Evolutionary conservation across 2,113 vertebrate genomes (phyloP).

Genomic region (Pygathrix nemaeus): DNA sequence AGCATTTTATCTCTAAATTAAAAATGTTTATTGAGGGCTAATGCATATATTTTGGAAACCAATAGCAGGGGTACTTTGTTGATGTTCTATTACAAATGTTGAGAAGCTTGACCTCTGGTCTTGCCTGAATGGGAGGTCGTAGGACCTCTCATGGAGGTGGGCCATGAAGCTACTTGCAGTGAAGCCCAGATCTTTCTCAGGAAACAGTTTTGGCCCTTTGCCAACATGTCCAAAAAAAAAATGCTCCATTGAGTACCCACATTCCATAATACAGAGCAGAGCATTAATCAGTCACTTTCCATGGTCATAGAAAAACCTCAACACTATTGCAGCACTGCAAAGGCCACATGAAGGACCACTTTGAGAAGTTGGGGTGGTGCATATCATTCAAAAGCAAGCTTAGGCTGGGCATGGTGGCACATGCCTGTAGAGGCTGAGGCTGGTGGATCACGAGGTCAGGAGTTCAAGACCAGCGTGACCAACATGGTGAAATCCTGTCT

Average conservation of each 20-base stretch:
- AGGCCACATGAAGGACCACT: neutral
- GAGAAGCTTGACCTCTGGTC: neutral
- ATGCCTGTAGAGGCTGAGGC: no score
- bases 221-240: neutral
- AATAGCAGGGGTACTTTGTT: neutral
- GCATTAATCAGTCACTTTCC: neutral
- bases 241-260: neutral
- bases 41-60: conserved; percentile 26
- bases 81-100: neutral
- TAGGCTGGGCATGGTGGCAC: neutral
- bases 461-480: no score
- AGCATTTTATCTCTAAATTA: neutral
- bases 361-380: neutral
- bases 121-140: neutral
- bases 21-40: neutral
- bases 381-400: neutral
- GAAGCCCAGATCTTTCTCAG: neutral
- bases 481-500: no score
- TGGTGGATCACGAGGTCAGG: no score
- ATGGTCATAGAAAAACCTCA: neutral
- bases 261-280: neutral
- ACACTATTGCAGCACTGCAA: neutral
- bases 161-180: neutral
- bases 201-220: conserved; percentile 6
- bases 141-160: neutral